phyloP scores from a whole-genome alignment of 2,888 invertebrate genomes.

The Balanococcus diminutus region DNA sequence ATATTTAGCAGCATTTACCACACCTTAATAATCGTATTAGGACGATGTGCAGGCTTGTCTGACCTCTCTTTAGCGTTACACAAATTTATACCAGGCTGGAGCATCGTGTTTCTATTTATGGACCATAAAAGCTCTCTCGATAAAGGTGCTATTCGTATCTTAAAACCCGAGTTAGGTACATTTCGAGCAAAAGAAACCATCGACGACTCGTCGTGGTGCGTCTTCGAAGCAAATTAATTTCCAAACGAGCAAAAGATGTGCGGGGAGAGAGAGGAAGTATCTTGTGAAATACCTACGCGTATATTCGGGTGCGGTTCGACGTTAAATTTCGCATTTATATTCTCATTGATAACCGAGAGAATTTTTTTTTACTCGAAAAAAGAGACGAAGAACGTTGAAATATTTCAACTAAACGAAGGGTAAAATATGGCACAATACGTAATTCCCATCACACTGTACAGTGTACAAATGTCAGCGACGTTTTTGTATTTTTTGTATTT shows the following conservation, averaged over 20 bases:
- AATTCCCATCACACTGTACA: not conserved
- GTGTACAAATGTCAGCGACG: not conserved
- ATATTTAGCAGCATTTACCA: too few species aligned
- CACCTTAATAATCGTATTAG: too few species aligned
- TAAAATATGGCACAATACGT: not conserved
- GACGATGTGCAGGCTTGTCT: too few species aligned
- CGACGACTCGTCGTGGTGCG: too few species aligned
- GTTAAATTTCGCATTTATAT: constrained; percentile 23
- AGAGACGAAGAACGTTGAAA: not conserved
- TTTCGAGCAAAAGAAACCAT: too few species aligned
- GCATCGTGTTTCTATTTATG: too few species aligned
- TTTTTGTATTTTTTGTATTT: not conserved
- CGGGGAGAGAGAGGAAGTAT: not conserved
- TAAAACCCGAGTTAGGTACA: too few species aligned
- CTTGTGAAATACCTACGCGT: not conserved
- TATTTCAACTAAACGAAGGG: not conserved
- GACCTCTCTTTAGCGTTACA: too few species aligned
- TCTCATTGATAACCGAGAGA: not conserved
- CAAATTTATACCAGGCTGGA: too few species aligned
- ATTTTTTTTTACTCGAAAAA: not conserved
- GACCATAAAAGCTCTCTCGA: too few species aligned
- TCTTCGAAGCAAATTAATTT: not conserved
- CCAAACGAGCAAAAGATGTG: not conserved
- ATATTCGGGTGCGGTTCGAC: not conserved
- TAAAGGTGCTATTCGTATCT: too few species aligned